Evolutionary conservation across 2,888 invertebrate genomes (phyloP).

Genomic region (Atrina japonica): DNA sequence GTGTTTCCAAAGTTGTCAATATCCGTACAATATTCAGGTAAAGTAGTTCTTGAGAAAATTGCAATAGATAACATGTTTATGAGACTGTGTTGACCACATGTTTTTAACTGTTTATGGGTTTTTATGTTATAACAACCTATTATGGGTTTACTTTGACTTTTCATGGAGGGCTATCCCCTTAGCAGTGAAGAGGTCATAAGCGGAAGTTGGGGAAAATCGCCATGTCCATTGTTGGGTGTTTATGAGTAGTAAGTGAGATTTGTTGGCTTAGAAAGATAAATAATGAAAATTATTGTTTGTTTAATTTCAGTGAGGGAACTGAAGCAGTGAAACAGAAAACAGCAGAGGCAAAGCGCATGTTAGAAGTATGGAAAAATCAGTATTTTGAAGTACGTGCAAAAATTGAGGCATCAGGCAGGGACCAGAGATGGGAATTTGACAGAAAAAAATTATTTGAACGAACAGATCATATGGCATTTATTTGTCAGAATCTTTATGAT

Average conservation of each 20-base stretch:
- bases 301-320: conserved; percentile 68
- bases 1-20: conserved; percentile 87
- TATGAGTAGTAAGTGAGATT: too few relatives aligned
- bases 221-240: too few relatives aligned
- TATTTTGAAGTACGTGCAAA: conserved; percentile 90
- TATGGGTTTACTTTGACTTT: too few relatives aligned
- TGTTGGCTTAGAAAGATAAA: too few relatives aligned
- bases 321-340: conserved; percentile 83
- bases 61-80: too few relatives aligned
- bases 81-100: too few relatives aligned
- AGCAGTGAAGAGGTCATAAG: too few relatives aligned
- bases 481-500: conserved; percentile 90
- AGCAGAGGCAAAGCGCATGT: conserved; percentile 85
- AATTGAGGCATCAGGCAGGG: conserved; percentile 92
- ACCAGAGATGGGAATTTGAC: conserved; percentile 95
- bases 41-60: conserved; percentile 76
- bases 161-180: too few relatives aligned
- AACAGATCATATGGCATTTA: conserved; percentile 91
- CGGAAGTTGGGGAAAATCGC: too few relatives aligned
- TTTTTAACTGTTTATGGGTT: too few relatives aligned
- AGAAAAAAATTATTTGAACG: conserved; percentile 89
- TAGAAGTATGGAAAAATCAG: conserved; percentile 88
- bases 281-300: too few relatives aligned
- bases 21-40: conserved; percentile 90
- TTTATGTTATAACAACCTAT: too few relatives aligned